Conservation (phyloP, 2,888 invertebrate genomes). For the Eupithecia subfuscata region DNA sequence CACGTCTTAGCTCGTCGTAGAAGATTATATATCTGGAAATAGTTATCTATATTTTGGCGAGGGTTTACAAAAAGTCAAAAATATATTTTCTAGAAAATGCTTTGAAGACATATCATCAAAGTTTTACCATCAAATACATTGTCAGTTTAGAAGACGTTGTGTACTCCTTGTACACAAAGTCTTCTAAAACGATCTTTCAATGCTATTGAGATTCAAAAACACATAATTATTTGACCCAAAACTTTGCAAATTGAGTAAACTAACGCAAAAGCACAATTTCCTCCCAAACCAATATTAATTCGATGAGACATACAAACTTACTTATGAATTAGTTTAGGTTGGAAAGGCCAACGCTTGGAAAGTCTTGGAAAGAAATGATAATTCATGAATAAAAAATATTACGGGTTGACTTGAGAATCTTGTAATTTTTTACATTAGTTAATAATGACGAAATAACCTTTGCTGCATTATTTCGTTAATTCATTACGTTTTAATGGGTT, state of each 20-base stretch:
- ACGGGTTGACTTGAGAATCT: neutral
- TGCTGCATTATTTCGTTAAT: too few species aligned
- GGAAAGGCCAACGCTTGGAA: neutral
- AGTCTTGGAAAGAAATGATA: neutral
- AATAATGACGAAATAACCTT: neutral
- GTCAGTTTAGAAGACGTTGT: neutral
- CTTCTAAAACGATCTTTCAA: neutral
- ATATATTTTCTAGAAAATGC: too few species aligned
- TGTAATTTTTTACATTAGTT: neutral
- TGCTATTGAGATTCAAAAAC: neutral
- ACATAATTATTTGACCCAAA: neutral
- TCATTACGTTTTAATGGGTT: too few species aligned
- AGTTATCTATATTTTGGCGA: too few species aligned
- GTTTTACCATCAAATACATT: neutral
- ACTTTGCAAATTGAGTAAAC: constrained; percentile 7
- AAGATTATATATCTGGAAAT: too few species aligned
- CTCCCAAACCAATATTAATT: constrained; percentile 2
- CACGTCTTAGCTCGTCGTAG: neutral
- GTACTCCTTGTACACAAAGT: too few species aligned
- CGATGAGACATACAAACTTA: constrained; percentile 7
- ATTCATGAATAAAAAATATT: neutral
- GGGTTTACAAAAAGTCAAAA: too few species aligned
- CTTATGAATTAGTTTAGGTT: neutral
- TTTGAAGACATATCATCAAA: neutral
- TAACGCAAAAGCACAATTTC: constrained; percentile 2